A percentile compares a stretch with the other conserved stretches of the same genome.
Evolutionary conservation across 30 jellyfish, hydroid and myxozoan genomes (phyloP).

Genomic region (Aurelia coerulea): DNA sequence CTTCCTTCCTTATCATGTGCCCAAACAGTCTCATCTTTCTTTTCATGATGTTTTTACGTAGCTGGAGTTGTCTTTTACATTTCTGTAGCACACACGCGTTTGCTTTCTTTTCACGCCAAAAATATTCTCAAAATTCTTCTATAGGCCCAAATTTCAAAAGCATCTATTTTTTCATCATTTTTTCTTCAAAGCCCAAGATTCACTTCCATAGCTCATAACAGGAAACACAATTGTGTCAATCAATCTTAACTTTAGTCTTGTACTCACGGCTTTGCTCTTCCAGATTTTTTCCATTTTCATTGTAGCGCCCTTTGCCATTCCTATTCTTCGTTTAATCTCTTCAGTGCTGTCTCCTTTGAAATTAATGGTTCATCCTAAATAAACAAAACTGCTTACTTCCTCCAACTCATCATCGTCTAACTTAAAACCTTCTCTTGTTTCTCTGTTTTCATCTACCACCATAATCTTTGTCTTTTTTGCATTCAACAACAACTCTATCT

Average conservation of each 20-base stretch:
- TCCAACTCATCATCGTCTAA: too few species aligned
- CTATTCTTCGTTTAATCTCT: neutral
- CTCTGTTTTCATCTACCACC: too few species aligned
- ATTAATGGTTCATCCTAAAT: neutral
- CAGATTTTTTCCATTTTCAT: neutral
- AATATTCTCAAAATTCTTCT: too few species aligned
- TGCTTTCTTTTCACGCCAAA: neutral
- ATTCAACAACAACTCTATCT: neutral
- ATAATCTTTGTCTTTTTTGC: neutral
- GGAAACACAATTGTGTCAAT: neutral
- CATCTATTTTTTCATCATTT: too few species aligned
- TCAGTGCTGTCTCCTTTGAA: neutral
- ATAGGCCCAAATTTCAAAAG: too few species aligned
- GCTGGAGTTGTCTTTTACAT: neutral
- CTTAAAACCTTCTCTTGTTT: too few species aligned
- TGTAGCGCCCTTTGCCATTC: neutral
- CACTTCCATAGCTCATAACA: neutral
- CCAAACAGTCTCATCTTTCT: neutral
- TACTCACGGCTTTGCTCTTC: neutral
- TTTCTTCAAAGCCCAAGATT: too few species aligned
- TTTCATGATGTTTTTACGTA: neutral
- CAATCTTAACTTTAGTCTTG: neutral
- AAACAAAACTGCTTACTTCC: neutral
- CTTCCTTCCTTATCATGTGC: neutral
- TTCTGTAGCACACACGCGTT: neutral